Conservation (phyloP, 2,888 invertebrate genomes). For the Mythimna ferrago region DNA sequence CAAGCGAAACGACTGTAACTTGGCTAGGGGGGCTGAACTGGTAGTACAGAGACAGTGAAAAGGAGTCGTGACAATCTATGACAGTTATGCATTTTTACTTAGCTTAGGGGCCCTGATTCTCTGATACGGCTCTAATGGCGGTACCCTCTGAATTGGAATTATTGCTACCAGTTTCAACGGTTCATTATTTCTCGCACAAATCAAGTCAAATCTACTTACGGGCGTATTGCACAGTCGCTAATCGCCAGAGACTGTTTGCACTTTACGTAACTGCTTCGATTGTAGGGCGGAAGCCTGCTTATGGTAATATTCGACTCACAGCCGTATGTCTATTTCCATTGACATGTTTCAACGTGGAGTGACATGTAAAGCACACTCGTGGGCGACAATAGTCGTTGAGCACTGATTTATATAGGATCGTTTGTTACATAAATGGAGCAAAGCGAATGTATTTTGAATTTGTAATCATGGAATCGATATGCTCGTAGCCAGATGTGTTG, state of each 20-base stretch:
- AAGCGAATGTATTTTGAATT: constrained; percentile 53
- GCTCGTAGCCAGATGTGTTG: constrained; percentile 10
- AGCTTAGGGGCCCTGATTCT: no score
- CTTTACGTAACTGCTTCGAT: constrained; percentile 72
- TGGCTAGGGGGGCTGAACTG: no score
- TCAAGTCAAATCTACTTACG: constrained; percentile 46
- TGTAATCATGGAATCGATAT: constrained; percentile 38
- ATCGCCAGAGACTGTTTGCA: constrained; percentile 57
- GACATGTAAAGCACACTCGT: constrained; percentile 48
- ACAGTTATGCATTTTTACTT: no score
- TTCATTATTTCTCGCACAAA: constrained; percentile 50
- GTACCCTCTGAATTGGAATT: no score
- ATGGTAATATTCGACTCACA: constrained; percentile 71
- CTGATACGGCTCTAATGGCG: no score
- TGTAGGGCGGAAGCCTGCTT: constrained; percentile 78
- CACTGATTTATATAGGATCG: constrained; percentile 59
- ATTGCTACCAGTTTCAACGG: constrained; percentile 16
- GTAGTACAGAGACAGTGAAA: no score
- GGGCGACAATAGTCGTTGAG: constrained; percentile 53
- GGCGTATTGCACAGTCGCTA: constrained; percentile 60
- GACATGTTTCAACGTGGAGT: constrained; percentile 58
- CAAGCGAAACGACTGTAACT: no score
- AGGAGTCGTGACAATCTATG: no score
- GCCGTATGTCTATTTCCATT: constrained; percentile 63
- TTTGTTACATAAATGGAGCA: constrained; percentile 70